Evolutionary conservation across 2,888 invertebrate species (phyloP).

Genomic region (Reticulitermes lucifugus): DNA sequence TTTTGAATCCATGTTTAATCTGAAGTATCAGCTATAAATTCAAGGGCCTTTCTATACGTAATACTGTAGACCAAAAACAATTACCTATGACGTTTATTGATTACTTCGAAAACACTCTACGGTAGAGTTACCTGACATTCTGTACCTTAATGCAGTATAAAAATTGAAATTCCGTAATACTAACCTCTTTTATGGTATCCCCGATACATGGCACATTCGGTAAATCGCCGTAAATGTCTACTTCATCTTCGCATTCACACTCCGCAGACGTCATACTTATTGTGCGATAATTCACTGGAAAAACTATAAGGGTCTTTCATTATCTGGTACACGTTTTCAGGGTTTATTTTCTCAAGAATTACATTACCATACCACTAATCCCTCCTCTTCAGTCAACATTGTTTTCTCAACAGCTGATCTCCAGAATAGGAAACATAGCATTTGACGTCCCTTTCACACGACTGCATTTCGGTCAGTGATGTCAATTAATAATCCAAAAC

Average conservation of each 20-base stretch:
- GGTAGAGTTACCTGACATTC: too few relatives aligned
- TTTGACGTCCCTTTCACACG: not conserved
- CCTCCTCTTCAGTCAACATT: not conserved
- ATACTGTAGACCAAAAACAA: too few relatives aligned
- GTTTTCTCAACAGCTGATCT: conserved; percentile 4
- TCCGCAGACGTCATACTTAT: not conserved
- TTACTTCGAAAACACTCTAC: too few relatives aligned
- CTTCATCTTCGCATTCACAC: conserved; percentile 55
- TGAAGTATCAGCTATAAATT: too few relatives aligned
- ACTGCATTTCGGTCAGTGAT: not conserved
- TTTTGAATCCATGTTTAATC: too few relatives aligned
- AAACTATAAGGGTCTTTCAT: too few relatives aligned
- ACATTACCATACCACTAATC: not conserved
- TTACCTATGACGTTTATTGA: too few relatives aligned
- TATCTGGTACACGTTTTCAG: not conserved
- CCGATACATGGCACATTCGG: conserved; percentile 54
- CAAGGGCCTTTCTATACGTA: too few relatives aligned
- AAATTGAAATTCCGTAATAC: conserved; percentile 9
- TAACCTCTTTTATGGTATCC: conserved; percentile 7
- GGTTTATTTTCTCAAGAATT: not conserved
- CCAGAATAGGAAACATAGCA: not conserved
- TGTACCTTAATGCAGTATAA: too few relatives aligned
- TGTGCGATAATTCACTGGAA: not conserved
- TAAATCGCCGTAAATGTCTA: conserved; percentile 63
- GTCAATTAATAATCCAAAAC: too few relatives aligned